phyloP scores from a whole-genome alignment of 2,113 vertebrate species.

The Boulengeromyrus knoepffleri region DNA sequence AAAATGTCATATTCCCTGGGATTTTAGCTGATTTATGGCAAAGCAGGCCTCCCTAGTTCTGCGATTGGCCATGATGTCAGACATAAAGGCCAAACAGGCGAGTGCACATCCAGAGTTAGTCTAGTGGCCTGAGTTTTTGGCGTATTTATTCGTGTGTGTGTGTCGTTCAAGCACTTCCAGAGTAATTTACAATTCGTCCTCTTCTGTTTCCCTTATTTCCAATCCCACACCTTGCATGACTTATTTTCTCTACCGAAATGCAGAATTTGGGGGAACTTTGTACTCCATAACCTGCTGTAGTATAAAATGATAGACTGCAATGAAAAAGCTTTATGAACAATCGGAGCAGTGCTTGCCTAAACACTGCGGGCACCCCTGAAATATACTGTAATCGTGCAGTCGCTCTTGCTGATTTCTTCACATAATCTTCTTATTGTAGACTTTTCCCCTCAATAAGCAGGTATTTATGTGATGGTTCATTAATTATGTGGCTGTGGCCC shows the following conservation, averaged over 20 bases:
- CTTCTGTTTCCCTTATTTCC: background rate
- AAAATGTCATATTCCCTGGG: slow-evolving; percentile 18
- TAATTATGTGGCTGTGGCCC: background rate
- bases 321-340: background rate
- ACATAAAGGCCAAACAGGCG: background rate
- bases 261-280: background rate
- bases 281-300: background rate
- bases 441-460: background rate
- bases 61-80: background rate
- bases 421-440: background rate
- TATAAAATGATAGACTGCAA: background rate
- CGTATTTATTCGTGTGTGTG: background rate
- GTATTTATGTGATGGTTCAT: background rate
- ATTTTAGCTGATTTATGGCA: background rate
- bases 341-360: background rate
- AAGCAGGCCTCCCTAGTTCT: background rate
- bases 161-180: background rate
- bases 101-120: background rate
- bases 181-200: background rate
- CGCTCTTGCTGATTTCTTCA: background rate
- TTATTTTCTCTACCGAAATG: background rate
- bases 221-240: background rate
- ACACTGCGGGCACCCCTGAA: background rate
- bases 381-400: background rate
- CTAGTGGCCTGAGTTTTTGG: background rate